Evolutionary conservation across 2,113 vertebrate genomes (phyloP).

Genomic region (Eretmochelys imbricata): DNA sequence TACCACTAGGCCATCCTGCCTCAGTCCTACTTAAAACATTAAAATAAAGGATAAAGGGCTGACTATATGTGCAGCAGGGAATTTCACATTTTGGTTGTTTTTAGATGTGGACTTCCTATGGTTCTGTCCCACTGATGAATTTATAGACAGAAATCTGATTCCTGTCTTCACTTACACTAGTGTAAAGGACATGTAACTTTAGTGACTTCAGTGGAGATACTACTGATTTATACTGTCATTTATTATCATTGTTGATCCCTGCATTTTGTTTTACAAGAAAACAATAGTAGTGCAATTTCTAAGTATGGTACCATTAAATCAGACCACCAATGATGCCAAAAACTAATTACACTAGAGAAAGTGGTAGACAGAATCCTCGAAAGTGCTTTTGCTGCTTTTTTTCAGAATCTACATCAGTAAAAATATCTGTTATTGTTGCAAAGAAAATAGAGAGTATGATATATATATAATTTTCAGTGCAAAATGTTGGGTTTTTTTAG

Average conservation of each 20-base stretch:
- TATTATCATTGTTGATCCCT: background rate
- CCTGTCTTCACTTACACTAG: background rate
- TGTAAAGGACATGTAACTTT: background rate
- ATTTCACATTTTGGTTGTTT: background rate
- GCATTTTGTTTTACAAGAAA: background rate
- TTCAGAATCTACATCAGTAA: background rate
- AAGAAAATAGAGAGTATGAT: background rate
- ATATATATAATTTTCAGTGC: background rate
- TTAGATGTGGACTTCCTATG: background rate
- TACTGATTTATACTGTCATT: background rate
- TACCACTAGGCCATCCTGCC: background rate
- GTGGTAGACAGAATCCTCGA: background rate
- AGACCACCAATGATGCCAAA: background rate
- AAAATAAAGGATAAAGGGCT: background rate
- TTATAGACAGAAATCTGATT: background rate
- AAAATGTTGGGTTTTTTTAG: background rate
- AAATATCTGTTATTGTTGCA: background rate
- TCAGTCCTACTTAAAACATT: background rate
- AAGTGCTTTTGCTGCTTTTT: rapidly evolving
- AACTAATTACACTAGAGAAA: background rate
- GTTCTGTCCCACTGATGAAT: background rate
- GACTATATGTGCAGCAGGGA: background rate
- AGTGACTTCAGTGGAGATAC: background rate
- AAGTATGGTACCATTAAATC: background rate
- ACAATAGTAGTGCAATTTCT: background rate